A percentile compares a stretch with the other conserved stretches of the same genome.
These are phyloP conservation scores for Bombus consobrinus DNA, from an alignment of 1,140 invertebrate genomes.

Conservation along the genomic window DNA sequence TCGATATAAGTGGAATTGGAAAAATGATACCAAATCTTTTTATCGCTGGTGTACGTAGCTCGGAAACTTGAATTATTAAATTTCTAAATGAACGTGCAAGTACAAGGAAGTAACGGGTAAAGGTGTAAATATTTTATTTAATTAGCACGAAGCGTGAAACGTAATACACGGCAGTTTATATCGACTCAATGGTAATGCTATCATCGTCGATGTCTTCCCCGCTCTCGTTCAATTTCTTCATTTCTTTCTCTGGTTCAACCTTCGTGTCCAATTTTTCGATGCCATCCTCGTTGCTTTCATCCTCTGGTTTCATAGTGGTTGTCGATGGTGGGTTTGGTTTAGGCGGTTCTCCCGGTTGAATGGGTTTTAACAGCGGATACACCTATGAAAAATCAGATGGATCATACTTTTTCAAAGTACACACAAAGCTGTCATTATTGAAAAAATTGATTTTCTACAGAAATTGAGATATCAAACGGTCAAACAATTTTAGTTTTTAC, in stretches of 20 bases:
- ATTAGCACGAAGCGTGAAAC: not conserved
- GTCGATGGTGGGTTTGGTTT: conserved; percentile 38
- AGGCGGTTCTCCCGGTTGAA: conserved; percentile 7
- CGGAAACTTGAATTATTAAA: not conserved
- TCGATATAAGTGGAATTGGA: too few species aligned
- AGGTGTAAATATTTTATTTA: not conserved
- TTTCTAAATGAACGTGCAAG: not conserved
- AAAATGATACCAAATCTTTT: too few species aligned
- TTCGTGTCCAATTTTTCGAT: conserved; percentile 74
- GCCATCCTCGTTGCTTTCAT: conserved; percentile 52
- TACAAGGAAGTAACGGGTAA: not conserved
- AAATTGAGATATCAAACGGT: not conserved
- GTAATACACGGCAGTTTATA: conserved; percentile 20
- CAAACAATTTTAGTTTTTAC: conserved; percentile 44
- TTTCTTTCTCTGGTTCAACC: conserved; percentile 55
- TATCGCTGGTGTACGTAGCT: not conserved
- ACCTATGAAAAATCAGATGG: conserved; percentile 21
- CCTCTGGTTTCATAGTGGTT: conserved; percentile 39
- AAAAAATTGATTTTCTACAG: not conserved
- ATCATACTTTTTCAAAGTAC: not conserved
- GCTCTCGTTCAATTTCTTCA: conserved; percentile 19
- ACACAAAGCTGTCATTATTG: too few species aligned
- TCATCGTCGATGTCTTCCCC: conserved; percentile 54
- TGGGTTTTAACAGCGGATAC: conserved; percentile 51
- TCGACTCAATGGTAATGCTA: conserved; percentile 67